Conservation (phyloP, 2,797 vertebrate genomes). For the Bradypus variegatus region DNA sequence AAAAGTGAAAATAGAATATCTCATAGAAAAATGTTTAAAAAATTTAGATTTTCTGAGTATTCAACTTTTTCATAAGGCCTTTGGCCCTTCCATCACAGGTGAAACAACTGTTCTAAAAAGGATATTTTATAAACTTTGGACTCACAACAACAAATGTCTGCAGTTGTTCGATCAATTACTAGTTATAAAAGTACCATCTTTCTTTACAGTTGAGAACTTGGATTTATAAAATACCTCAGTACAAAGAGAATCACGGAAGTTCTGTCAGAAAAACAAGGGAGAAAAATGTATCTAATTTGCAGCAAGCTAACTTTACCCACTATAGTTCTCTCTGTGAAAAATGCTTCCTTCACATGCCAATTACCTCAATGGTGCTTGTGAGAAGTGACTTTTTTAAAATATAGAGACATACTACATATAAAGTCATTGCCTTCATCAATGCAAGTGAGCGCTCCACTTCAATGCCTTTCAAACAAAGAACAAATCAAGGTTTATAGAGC, state of each 20-base stretch:
- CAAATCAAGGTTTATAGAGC: neutral
- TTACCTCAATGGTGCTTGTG: neutral
- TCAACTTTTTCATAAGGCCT: neutral
- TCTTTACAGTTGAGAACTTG: neutral
- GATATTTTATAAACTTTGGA: neutral
- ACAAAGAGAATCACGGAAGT: neutral
- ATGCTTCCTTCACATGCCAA: neutral
- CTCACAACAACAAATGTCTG: neutral
- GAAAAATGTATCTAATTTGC: neutral
- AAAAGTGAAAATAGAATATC: neutral
- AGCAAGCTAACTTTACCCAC: neutral
- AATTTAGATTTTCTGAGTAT: conserved; percentile 1
- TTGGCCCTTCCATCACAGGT: neutral
- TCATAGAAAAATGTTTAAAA: conserved; percentile 13
- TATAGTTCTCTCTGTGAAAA: neutral
- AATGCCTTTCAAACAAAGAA: neutral
- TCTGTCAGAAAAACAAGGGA: neutral
- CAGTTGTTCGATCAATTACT: neutral
- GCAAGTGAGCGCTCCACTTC: neutral
- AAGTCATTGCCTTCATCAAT: neutral
- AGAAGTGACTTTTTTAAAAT: neutral
- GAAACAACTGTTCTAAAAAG: neutral
- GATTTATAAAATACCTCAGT: neutral
- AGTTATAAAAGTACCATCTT: neutral
- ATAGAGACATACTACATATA: neutral